These are phyloP conservation scores for Suricata suricatta DNA, from an alignment of 2,113 vertebrate genomes.

Conservation along the genomic window DNA sequence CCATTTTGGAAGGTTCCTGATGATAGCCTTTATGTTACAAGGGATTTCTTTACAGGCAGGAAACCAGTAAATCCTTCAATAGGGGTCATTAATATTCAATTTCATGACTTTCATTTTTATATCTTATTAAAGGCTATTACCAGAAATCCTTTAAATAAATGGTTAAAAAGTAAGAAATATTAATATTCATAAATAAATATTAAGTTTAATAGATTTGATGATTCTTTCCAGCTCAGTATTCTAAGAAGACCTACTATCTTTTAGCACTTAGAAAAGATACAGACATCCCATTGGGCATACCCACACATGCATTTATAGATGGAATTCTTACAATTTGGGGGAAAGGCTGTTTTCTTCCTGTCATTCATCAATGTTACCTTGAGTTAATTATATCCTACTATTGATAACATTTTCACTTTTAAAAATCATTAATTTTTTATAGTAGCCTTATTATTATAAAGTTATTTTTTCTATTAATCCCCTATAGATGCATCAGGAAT, in stretches of 20 bases:
- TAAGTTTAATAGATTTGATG: neutral
- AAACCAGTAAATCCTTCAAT: neutral
- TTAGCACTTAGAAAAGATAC: neutral
- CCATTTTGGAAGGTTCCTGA: neutral
- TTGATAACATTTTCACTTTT: neutral
- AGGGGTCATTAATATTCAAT: neutral
- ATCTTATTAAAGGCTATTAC: neutral
- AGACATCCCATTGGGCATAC: neutral
- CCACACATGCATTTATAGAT: neutral
- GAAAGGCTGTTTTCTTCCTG: neutral
- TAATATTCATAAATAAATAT: neutral
- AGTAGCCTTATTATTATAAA: neutral
- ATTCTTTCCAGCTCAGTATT: neutral
- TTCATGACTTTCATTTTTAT: neutral
- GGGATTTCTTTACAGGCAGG: neutral
- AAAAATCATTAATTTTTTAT: neutral
- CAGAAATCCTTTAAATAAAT: neutral
- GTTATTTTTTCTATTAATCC: neutral
- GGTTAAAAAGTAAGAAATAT: neutral
- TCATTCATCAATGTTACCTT: neutral
- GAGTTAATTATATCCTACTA: neutral
- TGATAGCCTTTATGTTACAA: neutral
- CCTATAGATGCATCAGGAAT: neutral
- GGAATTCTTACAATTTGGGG: neutral
- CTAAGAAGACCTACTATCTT: neutral